Conservation (phyloP, 2,888 invertebrate genomes). For the Monochamus alternatus region DNA sequence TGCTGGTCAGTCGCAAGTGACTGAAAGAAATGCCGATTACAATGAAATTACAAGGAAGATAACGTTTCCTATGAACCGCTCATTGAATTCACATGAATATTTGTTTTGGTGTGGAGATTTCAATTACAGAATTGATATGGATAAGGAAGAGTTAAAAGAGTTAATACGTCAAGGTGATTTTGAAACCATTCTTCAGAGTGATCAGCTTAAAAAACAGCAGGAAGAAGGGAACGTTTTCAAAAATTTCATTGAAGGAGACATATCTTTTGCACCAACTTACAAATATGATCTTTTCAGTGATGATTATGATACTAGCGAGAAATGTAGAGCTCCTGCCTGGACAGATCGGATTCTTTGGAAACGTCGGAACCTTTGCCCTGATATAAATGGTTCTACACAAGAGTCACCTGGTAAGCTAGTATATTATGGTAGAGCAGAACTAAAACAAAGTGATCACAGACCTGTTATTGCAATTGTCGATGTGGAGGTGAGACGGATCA, state of each 20-base stretch:
- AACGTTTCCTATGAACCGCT: conserved; percentile 92
- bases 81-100: conserved; percentile 96
- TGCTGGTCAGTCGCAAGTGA: conserved; percentile 97
- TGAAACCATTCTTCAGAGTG: conserved; percentile 84
- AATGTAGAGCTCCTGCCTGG: conserved; percentile 97
- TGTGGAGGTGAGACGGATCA: conserved; percentile 87
- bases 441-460: conserved; percentile 98
- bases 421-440: conserved; percentile 93
- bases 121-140: conserved; percentile 97
- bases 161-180: conserved; percentile 84
- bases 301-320: conserved; percentile 99
- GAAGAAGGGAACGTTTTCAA: conserved; percentile 89
- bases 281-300: conserved; percentile 99
- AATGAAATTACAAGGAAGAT: conserved; percentile 95
- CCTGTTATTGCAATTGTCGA: conserved; percentile 95
- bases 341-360: conserved; percentile 98
- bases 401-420: conserved; percentile 84
- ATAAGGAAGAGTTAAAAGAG: conserved; percentile 93
- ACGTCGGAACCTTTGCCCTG: conserved; percentile 82
- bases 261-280: conserved; percentile 96
- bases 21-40: conserved; percentile 96
- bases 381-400: conserved; percentile 75
- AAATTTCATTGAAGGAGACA: conserved; percentile 93
- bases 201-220: conserved; percentile 90
- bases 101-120: conserved; percentile 99